Evolutionary conservation across 1,140 invertebrate genomes (phyloP), one percentile per base, ranked within the genome.

Genomic region (Pseudachorutes palmiensis): DNA sequence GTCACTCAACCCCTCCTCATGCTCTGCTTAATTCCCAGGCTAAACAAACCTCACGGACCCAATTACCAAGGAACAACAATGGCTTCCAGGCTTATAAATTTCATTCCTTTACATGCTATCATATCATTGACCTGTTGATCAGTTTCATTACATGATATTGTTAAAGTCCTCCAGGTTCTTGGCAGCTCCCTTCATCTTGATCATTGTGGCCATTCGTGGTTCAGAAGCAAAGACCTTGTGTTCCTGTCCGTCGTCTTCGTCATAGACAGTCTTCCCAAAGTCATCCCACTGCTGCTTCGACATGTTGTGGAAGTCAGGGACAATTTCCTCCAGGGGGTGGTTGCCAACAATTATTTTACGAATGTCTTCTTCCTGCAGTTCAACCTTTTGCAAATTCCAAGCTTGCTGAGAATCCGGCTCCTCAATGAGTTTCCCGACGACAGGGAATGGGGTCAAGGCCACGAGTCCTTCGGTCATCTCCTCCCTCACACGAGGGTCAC

Each of bases 401-500:
- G 68, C 62, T 31, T 62, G 30, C 55, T 72, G 67, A 3, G 71
- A 72, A 32, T 74, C 73, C 64, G 60, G 1, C 24, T 70, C 57
- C 28, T 67, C 68, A 14, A 55, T 24, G 49, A 28, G 67, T 0
- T 30, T 2, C 30, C 48, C 29, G 1, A 73, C 66, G n/a, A 29
- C 2, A 3, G 72, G 69, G 3, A 70, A 59, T 48, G 14, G 36
- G 22, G 65, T 62, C 49, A 22, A 41, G 29, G 19, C 3, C 3
- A 9, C 33, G n/a, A n/a, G n/a, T n/a, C n/a, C n/a, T 65, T 62
- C 59, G n/a, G 2, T 33, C 76, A 64, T 80, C 81, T 71, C 73
- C 78, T 31, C 49, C 74, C 76, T 63, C 72, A 78, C 62, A 72
- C 77, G 14, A 64, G 80, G 45, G 62, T 78, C 49, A 49, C 76